Conservation (phyloP, 2,797 vertebrate species). For the Percopsis omiscomaycus region DNA sequence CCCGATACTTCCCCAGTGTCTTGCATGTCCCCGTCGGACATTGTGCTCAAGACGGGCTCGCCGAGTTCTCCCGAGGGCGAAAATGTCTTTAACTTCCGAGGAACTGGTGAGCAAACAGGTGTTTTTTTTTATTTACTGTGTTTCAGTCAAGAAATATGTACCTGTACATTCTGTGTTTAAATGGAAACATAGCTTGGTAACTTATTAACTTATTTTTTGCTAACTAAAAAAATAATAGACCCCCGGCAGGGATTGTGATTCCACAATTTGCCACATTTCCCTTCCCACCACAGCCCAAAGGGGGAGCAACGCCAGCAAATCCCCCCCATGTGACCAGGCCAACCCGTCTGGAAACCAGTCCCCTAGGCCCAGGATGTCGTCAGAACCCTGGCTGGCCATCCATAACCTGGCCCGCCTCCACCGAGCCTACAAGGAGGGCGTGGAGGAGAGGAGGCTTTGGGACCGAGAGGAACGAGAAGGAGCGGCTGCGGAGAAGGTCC, state of each 20-base stretch:
- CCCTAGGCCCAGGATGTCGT: slow-evolving; percentile 48
- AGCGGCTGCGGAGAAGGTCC: not conserved
- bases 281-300: slow-evolving; percentile 31
- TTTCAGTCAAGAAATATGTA: too few relatives aligned
- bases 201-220: too few relatives aligned
- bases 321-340: slow-evolving; percentile 29
- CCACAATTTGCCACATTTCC: too few relatives aligned
- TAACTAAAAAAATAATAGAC: too few relatives aligned
- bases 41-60: slow-evolving; percentile 72
- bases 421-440: slow-evolving; percentile 54
- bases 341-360: slow-evolving; percentile 15
- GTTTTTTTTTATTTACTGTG: not conserved
- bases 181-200: too few relatives aligned
- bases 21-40: slow-evolving; percentile 80
- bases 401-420: slow-evolving; percentile 66
- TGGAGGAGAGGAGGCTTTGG: slow-evolving; percentile 21
- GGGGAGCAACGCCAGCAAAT: slow-evolving; percentile 34
- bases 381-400: slow-evolving; percentile 71
- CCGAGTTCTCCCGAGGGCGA: slow-evolving; percentile 60
- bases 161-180: too few relatives aligned
- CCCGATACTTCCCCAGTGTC: slow-evolving; percentile 64
- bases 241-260: too few relatives aligned
- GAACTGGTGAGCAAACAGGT: slow-evolving; percentile 34
- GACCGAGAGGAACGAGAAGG: slow-evolving; percentile 20
- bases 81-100: slow-evolving; percentile 73